A percentile compares a stretch with the other conserved stretches of the same genome.
Evolutionary conservation across 1,140 invertebrate species (phyloP).

Genomic region (Drosophila rufa): DNA sequence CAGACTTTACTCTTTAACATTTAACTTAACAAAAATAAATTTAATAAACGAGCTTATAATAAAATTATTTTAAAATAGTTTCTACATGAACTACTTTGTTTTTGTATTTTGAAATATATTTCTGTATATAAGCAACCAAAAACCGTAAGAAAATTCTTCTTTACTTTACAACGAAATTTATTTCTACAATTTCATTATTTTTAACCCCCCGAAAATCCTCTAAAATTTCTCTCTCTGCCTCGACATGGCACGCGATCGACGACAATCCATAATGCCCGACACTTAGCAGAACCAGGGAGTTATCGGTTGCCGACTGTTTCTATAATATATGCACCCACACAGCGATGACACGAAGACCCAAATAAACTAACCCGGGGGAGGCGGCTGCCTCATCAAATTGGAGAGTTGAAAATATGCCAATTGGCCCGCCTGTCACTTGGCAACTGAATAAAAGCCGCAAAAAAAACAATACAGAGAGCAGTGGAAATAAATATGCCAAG

Average conservation of each 20-base stretch:
- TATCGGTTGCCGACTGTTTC: constrained; percentile 31
- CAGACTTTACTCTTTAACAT: too few species aligned
- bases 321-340: constrained; percentile 82
- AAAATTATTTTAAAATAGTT: too few species aligned
- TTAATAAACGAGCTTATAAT: too few species aligned
- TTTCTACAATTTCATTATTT: neutral
- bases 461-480: constrained; percentile 21
- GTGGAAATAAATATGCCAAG: constrained; percentile 55
- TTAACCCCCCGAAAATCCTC: neutral
- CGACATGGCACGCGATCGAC: constrained; percentile 65
- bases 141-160: too few species aligned
- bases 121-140: too few species aligned
- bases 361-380: constrained; percentile 27
- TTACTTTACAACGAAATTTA: neutral
- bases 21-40: too few species aligned
- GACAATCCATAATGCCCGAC: constrained; percentile 58
- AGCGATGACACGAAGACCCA: constrained; percentile 68
- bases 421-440: constrained; percentile 71
- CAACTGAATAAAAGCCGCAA: constrained; percentile 51
- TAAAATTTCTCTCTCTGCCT: constrained; percentile 49
- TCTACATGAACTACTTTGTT: neutral
- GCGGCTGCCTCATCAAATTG: constrained; percentile 58
- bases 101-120: neutral
- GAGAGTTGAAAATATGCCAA: constrained; percentile 70
- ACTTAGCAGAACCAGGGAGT: constrained; percentile 44